Conservation (phyloP, 2,888 invertebrate species). For the Chalcis sispes region DNA sequence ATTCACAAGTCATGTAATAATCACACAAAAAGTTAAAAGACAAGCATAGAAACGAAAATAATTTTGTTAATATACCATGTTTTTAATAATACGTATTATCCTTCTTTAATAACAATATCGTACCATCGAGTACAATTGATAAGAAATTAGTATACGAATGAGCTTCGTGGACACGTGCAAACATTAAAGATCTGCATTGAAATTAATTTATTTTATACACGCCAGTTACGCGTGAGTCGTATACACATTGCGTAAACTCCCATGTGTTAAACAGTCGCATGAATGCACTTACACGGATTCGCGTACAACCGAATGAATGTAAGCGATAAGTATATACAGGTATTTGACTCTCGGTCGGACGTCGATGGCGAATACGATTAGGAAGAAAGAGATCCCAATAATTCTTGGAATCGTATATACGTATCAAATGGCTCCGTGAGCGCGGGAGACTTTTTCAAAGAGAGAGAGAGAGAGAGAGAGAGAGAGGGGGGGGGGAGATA, state of each 20-base stretch:
- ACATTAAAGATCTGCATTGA: background rate
- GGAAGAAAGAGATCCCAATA: slow-evolving; percentile 62
- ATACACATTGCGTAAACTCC: slow-evolving; percentile 18
- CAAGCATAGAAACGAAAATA: background rate
- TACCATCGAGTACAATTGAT: slow-evolving; percentile 1
- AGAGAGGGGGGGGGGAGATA: too few relatives aligned
- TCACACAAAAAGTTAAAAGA: background rate
- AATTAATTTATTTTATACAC: slow-evolving; percentile 34
- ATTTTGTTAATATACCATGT: slow-evolving; percentile 5
- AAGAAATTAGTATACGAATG: slow-evolving; percentile 3
- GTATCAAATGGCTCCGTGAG: slow-evolving; percentile 59
- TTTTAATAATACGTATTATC: background rate
- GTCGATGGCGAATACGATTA: slow-evolving; percentile 64
- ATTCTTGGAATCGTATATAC: slow-evolving; percentile 61
- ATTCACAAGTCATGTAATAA: too few relatives aligned
- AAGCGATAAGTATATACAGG: slow-evolving; percentile 54
- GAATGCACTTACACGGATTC: slow-evolving; percentile 12
- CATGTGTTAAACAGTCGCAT: slow-evolving; percentile 25
- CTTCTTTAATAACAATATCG: background rate
- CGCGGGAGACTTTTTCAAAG: slow-evolving; percentile 14
- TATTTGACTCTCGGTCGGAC: slow-evolving; percentile 54
- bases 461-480: too few relatives aligned
- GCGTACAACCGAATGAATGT: slow-evolving; percentile 53
- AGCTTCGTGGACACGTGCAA: background rate
- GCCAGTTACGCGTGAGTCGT: background rate